Base-by-base conservation (phyloP, 1,140 invertebrate genomes). In the Drosophila pseudoananassae region DNA sequence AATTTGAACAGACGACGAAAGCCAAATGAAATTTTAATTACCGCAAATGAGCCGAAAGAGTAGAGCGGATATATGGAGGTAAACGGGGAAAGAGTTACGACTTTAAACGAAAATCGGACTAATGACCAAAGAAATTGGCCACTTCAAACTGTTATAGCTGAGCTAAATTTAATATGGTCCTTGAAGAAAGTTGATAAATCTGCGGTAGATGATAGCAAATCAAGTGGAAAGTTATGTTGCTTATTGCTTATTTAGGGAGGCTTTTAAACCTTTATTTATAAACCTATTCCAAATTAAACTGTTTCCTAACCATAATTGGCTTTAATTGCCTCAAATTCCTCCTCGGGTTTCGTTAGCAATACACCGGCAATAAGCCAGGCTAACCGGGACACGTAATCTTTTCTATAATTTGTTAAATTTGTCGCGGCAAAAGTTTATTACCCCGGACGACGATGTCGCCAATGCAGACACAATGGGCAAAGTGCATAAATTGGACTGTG, bases 401-500 rank as follows among this genome's bases (percentile, higher is more conserved):
- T 87, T 81, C 82, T 85, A 85, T 85, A 87, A 85, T 85, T 85
- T 87, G 82, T 85, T 85, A 85, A 85, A 85, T 85, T 85, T 87
- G 82, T 85, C 82, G 82, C 82, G 78, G 74, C 82, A 82, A 85
- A 87, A 82, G 82, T 85, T 85, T 85, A 85, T 85, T 87, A 85
- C 83, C 61, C 78, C 78, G 69, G 58, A 59, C 74, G 63, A 54
- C 65, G 36, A 50, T 65, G 70, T 74, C 72, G 70, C 70, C 73
- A 25, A 51, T 51, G 78, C 61, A 81, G 82, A 87, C 82, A 85
- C 63, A 85, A 85, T 82, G 73, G 54, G 46, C 64, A 60, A 71
- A 85, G 64, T 85, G 81, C 81, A 85, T 85, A 85, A 85, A 87
- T 85, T 81, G 82, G 60, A 47, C 74, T 66, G 3, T 17, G 73